These are phyloP conservation scores for Cottus gobio DNA, from an alignment of 2,113 vertebrate genomes.

Conservation along the genomic window DNA sequence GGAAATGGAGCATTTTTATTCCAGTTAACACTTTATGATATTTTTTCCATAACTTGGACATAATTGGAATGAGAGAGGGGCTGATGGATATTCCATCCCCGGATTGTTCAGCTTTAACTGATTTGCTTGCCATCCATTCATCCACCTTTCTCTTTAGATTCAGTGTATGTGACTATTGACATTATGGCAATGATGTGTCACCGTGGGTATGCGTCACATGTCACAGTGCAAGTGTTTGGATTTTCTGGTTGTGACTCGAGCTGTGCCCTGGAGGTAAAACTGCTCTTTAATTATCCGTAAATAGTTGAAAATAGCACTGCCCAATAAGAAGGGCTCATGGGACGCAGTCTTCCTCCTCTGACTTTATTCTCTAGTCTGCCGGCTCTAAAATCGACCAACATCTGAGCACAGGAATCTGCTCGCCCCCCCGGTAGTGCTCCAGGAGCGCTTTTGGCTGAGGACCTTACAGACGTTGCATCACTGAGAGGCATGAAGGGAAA, in stretches of 20 bases:
- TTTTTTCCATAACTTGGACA: constrained; percentile 71
- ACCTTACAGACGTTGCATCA: constrained; percentile 75
- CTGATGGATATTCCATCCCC: constrained; percentile 76
- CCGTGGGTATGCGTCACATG: background rate
- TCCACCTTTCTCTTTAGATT: constrained; percentile 27
- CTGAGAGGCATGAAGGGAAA: constrained; percentile 68
- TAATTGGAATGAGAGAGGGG: constrained; percentile 70
- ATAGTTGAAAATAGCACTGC: constrained; percentile 4
- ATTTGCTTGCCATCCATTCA: constrained; percentile 34
- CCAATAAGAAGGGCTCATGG: constrained; percentile 26
- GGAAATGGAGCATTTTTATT: constrained; percentile 59
- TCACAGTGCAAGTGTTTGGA: constrained; percentile 12
- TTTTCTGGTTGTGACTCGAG: constrained; percentile 10
- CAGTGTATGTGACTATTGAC: background rate
- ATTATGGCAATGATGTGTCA: constrained; percentile 8
- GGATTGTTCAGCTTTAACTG: constrained; percentile 43
- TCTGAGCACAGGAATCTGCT: constrained; percentile 3
- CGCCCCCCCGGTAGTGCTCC: constrained; percentile 26
- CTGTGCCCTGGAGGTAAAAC: background rate
- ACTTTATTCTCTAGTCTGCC: background rate
- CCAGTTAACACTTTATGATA: constrained; percentile 49
- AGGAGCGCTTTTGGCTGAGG: constrained; percentile 57
- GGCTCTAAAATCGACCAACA: background rate
- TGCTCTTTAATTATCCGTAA: constrained; percentile 9
- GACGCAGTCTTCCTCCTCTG: constrained; percentile 8